These are phyloP conservation scores for Pygoscelis adeliae DNA, from an alignment of 2,113 vertebrate species.

Conservation along the genomic window DNA sequence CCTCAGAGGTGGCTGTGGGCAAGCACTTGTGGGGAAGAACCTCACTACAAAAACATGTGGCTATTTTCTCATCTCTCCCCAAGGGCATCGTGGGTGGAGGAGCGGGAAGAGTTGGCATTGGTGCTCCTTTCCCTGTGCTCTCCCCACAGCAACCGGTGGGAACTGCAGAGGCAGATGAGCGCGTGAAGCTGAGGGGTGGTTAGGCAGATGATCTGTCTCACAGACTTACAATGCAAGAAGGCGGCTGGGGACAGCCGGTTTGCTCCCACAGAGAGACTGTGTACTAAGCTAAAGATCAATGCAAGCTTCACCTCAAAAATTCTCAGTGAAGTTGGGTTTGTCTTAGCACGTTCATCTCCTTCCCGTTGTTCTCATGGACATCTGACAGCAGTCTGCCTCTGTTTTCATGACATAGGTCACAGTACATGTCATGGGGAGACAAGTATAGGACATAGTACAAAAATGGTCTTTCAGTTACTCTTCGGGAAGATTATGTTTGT, in stretches of 20 bases:
- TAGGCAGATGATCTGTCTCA: not conserved
- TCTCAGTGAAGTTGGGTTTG: not conserved
- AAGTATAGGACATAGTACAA: not conserved
- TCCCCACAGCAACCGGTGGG: not conserved
- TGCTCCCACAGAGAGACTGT: not conserved
- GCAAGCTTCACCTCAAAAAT: not conserved
- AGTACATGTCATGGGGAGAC: not conserved
- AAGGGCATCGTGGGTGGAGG: not conserved
- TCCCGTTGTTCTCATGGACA: not conserved
- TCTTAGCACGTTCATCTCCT: not conserved
- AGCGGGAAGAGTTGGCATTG: not conserved
- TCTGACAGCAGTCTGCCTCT: not conserved
- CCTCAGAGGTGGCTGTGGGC: not conserved
- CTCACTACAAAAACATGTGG: not conserved
- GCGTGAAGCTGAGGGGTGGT: fast-evolving
- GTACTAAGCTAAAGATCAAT: not conserved
- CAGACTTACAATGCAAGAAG: not conserved
- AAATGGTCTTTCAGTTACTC: not conserved
- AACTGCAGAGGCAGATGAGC: not conserved
- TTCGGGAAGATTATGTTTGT: not conserved
- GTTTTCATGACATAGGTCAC: slow-evolving; percentile 4
- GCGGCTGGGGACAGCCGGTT: not conserved
- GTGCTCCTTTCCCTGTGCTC: not conserved
- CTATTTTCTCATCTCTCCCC: not conserved
- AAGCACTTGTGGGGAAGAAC: not conserved